Percentiles rank a stretch among this genome's conserved stretches.
Evolutionary conservation across 2,888 invertebrate genomes (phyloP).

Genomic region (Pomacea canaliculata): DNA sequence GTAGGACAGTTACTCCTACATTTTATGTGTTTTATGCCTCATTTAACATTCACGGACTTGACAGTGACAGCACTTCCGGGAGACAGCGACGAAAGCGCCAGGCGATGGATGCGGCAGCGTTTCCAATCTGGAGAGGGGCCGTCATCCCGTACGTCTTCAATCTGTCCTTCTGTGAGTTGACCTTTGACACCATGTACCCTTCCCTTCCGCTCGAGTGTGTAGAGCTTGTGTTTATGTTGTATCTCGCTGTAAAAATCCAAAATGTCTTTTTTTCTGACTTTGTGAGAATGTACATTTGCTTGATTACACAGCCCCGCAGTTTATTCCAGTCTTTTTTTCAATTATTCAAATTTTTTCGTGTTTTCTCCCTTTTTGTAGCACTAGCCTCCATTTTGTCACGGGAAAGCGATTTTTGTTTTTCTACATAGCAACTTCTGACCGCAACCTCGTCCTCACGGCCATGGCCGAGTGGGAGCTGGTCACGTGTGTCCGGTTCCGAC

Average conservation of each 20-base stretch:
- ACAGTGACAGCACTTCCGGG: no score
- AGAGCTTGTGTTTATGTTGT: background rate
- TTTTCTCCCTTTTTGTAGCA: no score
- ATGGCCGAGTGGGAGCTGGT: slow-evolving; percentile 35
- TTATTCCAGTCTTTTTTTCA: no score
- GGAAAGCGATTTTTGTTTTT: background rate
- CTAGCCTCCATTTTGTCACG: no score
- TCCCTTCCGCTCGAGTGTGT: no score
- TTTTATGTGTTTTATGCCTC: no score
- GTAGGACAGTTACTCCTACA: no score
- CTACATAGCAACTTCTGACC: slow-evolving; percentile 23
- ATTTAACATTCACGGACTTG: no score
- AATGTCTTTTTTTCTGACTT: background rate
- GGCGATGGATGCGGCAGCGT: slow-evolving; percentile 20
- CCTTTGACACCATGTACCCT: no score
- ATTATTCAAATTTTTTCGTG: no score
- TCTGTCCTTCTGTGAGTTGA: slow-evolving; percentile 26
- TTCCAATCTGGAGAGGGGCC: slow-evolving; percentile 28
- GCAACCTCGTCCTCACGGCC: slow-evolving; percentile 28
- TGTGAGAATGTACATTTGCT: background rate
- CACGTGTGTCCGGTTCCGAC: slow-evolving; percentile 32
- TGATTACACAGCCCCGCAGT: no score
- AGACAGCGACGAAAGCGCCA: slow-evolving; percentile 8
- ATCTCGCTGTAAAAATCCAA: background rate
- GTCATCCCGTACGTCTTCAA: slow-evolving; percentile 33